Base-by-base conservation (phyloP, 2,113 vertebrate genomes). In the Hippocampus comes region DNA sequence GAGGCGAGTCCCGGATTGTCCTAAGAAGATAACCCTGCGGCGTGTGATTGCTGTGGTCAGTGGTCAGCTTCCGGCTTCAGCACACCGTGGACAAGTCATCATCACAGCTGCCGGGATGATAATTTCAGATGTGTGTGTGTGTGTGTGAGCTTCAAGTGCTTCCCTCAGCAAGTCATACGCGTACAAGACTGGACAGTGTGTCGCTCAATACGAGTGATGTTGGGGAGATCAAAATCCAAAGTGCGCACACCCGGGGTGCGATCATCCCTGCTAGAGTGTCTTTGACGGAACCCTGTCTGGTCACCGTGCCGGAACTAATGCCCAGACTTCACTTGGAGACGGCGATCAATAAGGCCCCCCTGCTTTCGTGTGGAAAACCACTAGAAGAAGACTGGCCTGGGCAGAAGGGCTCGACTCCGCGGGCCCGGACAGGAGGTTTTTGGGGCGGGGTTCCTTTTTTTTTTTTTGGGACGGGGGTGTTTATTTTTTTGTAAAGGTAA, bases 231-330 rank as follows among this genome's bases (percentile, higher is more conserved):
- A 90, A 87, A 90, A 91, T 91, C 90, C 89, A 90, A 90, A 86
- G 87, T 83, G 86, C 88, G 84, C 85, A 86, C 88, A 90, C 90
- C 88, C 87, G 75, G 76, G 85, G 80, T 84, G 81, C 90, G 82
- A 84, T 91, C 89, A 90, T 88, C 84, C 87, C 82, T 86, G 85
- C 80, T 70, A 81, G 86, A 87, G 82, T 82, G 88, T 89, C 89
- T 91, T 61, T 61, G 84, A 88, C 67, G 53, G 87, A 85, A 83
- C 79, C 86, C 87, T 84, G 89, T 90, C 87, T 77, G 86, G 78
- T 85, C 89, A 80, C 78, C 82, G 82, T 89, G 85, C 86, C 89
- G 90, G 91, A 91, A 91, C 91, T 91, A 92, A 91, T 91, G 90
- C 89, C 85, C 82, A 87, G 89, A 90, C 91, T 90, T 89, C 79